These are phyloP conservation scores for Acridotheres tristis DNA, from an alignment of 2,797 vertebrate species.

Conservation along the genomic window DNA sequence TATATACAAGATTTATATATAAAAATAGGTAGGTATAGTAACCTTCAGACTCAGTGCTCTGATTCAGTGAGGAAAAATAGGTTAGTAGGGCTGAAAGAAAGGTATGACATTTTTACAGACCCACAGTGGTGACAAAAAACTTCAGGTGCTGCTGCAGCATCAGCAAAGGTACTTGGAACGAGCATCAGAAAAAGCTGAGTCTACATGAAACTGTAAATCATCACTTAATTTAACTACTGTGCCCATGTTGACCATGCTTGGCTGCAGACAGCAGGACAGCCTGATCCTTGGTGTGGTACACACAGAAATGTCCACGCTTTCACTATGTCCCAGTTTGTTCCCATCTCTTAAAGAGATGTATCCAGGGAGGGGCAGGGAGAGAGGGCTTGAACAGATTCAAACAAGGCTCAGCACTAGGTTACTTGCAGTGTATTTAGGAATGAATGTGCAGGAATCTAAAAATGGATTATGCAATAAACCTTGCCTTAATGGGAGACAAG, in stretches of 20 bases:
- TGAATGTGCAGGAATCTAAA: background rate
- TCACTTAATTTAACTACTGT: background rate
- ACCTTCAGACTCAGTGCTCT: background rate
- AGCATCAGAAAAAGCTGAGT: background rate
- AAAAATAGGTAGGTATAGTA: background rate
- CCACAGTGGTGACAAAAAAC: background rate
- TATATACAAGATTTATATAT: background rate
- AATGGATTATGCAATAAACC: constrained; percentile 53
- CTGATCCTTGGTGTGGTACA: background rate
- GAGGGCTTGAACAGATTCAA: background rate
- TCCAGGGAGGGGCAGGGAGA: background rate
- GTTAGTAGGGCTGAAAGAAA: constrained; percentile 12
- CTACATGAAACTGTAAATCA: background rate
- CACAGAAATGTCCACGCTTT: background rate
- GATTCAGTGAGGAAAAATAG: constrained; percentile 19
- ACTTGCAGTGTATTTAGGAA: background rate
- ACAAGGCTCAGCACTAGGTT: background rate
- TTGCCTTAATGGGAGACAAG: constrained; percentile 37
- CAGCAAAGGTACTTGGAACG: background rate
- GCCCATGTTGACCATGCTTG: accelerated
- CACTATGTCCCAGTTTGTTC: background rate
- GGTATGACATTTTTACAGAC: background rate
- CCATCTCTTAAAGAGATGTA: background rate
- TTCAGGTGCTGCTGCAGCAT: background rate
- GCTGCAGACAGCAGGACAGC: background rate